Evolutionary conservation across 2,888 invertebrate species (phyloP).

Genomic region (Volucella zonaria): DNA sequence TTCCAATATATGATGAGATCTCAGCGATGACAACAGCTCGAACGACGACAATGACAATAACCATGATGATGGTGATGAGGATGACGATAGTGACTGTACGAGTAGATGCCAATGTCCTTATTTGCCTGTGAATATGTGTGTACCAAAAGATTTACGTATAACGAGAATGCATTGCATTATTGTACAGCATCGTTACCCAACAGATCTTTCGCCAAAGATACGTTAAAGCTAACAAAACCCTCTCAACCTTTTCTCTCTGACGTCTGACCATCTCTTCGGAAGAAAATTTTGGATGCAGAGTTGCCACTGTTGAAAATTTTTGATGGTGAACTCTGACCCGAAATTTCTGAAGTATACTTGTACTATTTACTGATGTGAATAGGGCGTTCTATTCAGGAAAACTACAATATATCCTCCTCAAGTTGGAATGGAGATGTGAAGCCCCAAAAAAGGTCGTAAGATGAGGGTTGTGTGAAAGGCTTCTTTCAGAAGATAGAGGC

Average conservation of each 20-base stretch:
- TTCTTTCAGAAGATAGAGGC: too few relatives aligned
- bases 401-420: too few relatives aligned
- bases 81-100: background rate
- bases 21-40: slow-evolving; percentile 14
- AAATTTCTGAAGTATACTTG: too few relatives aligned
- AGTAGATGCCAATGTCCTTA: slow-evolving; percentile 36
- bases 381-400: too few relatives aligned
- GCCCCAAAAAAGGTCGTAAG: too few relatives aligned
- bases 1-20: slow-evolving; percentile 39
- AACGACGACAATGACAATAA: slow-evolving; percentile 24
- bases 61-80: background rate
- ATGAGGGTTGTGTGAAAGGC: too few relatives aligned
- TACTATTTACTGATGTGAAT: too few relatives aligned
- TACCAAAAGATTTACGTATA: slow-evolving; percentile 23
- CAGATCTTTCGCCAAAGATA: background rate
- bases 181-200: slow-evolving; percentile 18
- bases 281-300: background rate
- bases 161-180: slow-evolving; percentile 32
- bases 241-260: slow-evolving; percentile 6
- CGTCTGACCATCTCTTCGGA: slow-evolving; percentile 5
- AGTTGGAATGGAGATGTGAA: too few relatives aligned
- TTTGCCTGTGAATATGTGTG: slow-evolving; percentile 34
- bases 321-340: too few relatives aligned
- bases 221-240: slow-evolving; percentile 1
- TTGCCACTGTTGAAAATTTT: too few relatives aligned